Evolutionary conservation across 2,797 vertebrate genomes (phyloP).

Genomic region (Poeciliopsis paucimaculata): DNA sequence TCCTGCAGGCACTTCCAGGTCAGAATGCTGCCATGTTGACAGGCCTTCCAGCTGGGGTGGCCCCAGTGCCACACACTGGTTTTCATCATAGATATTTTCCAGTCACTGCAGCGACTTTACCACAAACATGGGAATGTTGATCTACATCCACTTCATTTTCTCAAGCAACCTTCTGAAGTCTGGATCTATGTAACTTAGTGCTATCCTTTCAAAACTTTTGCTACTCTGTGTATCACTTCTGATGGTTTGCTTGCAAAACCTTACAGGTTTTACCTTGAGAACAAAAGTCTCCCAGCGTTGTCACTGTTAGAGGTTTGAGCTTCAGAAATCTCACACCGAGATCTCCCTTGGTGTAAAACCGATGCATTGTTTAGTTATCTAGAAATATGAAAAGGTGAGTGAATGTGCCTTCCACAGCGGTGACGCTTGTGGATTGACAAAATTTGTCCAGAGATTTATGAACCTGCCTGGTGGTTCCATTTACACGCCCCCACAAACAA

Average conservation of each 20-base stretch:
- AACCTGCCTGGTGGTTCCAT: not conserved
- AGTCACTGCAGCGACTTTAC: not conserved
- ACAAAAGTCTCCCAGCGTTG: conserved; percentile 56
- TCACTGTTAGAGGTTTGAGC: conserved; percentile 55
- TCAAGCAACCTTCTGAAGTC: conserved; percentile 19
- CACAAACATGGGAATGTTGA: not conserved
- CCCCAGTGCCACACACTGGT: not conserved
- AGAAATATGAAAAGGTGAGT: not conserved
- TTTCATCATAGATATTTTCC: conserved; percentile 9
- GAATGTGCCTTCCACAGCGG: not conserved
- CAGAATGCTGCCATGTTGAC: not conserved
- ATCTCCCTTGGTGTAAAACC: not conserved
- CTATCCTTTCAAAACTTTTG: conserved; percentile 33
- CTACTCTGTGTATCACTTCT: conserved; percentile 59
- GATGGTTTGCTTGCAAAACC: conserved; percentile 62
- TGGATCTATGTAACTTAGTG: conserved; percentile 22
- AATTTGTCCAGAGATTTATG: conserved; percentile 3
- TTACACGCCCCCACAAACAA: not conserved
- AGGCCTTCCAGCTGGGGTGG: not conserved
- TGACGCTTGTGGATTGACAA: not conserved
- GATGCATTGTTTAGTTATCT: not conserved
- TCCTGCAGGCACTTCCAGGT: not conserved
- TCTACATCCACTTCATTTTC: not conserved
- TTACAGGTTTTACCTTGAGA: conserved; percentile 59
- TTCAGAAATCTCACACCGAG: conserved; percentile 10